Evolutionary conservation across 2,113 vertebrate species (phyloP), one percentile per base, ranked within the genome.

Genomic region (Pogona vitticeps): DNA sequence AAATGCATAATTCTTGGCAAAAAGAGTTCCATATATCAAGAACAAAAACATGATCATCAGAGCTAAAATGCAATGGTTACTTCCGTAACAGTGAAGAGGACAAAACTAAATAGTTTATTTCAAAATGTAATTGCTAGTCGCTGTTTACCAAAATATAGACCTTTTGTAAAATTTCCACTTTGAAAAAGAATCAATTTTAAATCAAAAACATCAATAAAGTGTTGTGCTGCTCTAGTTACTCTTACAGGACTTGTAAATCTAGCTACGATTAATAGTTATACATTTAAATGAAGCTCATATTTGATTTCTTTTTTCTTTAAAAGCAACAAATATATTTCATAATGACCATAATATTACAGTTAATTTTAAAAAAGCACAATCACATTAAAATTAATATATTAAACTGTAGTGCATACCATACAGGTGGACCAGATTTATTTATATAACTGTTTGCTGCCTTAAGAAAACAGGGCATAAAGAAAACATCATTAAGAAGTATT

Each of bases 41-140:
- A 87, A 92, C 89, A 91, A 90, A 93, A 92, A 91, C 26, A 76
- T 83, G 89, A 80, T 59, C 23, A 81, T 81, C 63, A 63, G 90
- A 91, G 73, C 23, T 15, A 82, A 10, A 58, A 70, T 42, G 23
- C 33, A 33, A 33, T 23, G 0, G 28, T 36, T 72, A 71, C 46
- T 20, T 58, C 89, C 82, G 92, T 81, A 91, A 82, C 72, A 90
- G 20, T 56, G 12, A 38, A 14, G 15, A 67, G 26, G 38, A 6
- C 26, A 31, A 80, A 46, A 6, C 6, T 36, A 42, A 80, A 26
- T 3, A 71, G 12, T 36, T 61, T 3, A 23, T 40, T 40, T 86
- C 72, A 73, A 80, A 72, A 81, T n/a, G 33, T 70, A 77, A 1
- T 8, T 77, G 21, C 33, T 67, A 73, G 31, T 76, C 46, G 59